Base-by-base conservation (phyloP, 2,888 invertebrate species). In the Slavum lentiscoides region DNA sequence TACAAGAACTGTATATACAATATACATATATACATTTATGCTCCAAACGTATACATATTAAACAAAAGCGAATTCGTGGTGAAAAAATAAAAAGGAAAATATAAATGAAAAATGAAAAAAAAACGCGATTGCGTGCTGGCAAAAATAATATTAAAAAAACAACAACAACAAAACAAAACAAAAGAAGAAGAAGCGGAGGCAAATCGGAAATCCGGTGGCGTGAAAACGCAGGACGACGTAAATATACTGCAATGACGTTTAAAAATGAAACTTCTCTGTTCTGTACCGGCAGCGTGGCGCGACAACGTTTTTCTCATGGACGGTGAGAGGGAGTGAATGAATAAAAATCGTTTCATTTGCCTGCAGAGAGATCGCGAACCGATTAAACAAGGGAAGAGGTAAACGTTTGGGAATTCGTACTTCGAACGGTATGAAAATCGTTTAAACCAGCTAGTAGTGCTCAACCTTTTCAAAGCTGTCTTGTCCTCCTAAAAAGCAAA, bases 191-290 rank as follows among this genome's bases (percentile, higher is more conserved):
- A 58, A 43, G 43, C 23, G 19, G n/a, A 62, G 61, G 11, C 62
- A 61, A 67, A 53, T 77, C 59, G 80, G 80, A 80, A 64, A 80
- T 80, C 80, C 80, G 80, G 80, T 64, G 55, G 53, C 55, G 80
- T 64, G 70, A 70, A 58, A 80, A 70, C 23, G 62, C 23, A 59
- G 39, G 53, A 39, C 53, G 70, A 62, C 62, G 66, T 70, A 70
- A 70, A 64, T 64, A 53, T 70, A 80, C 30, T 30, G 30, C 55
- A 80, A 64, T 64, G 39, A 55, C 70, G 43, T 75, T 75, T 75
- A 23, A 66, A 74, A 74, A 66, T 66, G 43, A 66, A 67, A 64
- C 55, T 37, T 15, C 67, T 15, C 55, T 9, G 37, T 74, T 74
- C 58, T 66, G 74, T 58, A 21, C 21, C 15, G 17, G 17, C 4